phyloP scores from a whole-genome alignment of 2,113 vertebrate species.

The Clupea harengus region DNA sequence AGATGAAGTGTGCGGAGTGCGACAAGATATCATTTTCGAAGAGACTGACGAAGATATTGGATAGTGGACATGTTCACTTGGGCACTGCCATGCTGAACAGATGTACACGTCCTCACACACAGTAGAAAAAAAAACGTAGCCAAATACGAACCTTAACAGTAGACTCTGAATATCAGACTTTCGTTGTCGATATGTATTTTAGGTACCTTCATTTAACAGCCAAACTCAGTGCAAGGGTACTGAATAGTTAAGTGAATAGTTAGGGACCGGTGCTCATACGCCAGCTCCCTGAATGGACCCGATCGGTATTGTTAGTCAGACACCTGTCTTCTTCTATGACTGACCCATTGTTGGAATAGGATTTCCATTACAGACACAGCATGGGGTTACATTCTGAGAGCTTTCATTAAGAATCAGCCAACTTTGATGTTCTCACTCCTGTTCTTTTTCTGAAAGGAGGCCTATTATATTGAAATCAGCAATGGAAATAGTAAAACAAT shows the following conservation, averaged over 20 bases:
- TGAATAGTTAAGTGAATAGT: not conserved
- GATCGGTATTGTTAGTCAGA: not conserved
- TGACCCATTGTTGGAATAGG: not conserved
- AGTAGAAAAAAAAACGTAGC: not conserved
- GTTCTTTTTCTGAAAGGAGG: not conserved
- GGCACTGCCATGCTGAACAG: slow-evolving; percentile 28
- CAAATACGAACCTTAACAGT: not conserved
- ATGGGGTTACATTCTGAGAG: not conserved
- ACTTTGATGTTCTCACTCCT: not conserved
- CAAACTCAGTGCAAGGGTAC: not conserved
- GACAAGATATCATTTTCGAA: slow-evolving; percentile 10
- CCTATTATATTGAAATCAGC: not conserved
- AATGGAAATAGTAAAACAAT: not conserved
- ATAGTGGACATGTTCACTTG: slow-evolving; percentile 24
- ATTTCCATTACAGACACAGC: not conserved
- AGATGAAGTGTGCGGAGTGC: slow-evolving; percentile 47
- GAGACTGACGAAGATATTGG: slow-evolving; percentile 30
- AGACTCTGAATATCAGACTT: not conserved
- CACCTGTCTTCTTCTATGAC: not conserved
- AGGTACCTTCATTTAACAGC: not conserved
- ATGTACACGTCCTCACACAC: not conserved
- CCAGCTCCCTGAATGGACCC: not conserved
- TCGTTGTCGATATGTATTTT: no score
- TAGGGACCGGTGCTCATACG: not conserved
- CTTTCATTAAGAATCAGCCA: not conserved